Evolutionary conservation across 2,888 invertebrate genomes (phyloP).

Genomic region (Athalia circularis): DNA sequence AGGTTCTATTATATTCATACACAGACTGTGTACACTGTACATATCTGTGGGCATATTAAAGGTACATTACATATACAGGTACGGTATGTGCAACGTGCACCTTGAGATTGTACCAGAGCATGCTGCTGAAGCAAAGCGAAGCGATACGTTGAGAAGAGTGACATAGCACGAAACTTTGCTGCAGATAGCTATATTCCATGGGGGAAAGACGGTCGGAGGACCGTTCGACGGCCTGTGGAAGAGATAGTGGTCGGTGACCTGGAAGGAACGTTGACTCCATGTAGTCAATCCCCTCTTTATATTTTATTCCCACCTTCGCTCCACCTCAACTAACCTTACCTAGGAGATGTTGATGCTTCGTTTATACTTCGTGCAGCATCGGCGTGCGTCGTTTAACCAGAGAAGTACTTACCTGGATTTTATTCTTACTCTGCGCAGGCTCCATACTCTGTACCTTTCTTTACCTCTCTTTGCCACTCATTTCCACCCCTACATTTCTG

Average conservation of each 20-base stretch:
- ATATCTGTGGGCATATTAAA: background rate
- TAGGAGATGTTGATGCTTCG: conserved; percentile 37
- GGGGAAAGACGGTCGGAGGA: conserved; percentile 58
- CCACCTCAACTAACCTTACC: conserved; percentile 58
- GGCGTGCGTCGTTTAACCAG: conserved; percentile 28
- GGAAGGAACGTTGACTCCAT: conserved; percentile 73
- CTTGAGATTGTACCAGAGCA: conserved; percentile 46
- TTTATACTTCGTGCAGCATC: conserved; percentile 25
- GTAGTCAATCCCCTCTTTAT: conserved; percentile 70
- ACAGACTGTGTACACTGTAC: background rate
- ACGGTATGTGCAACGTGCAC: conserved; percentile 7
- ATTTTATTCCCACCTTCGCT: conserved; percentile 62
- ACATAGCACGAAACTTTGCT: conserved; percentile 26
- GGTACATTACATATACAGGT: background rate
- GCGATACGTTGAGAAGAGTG: conserved; percentile 8
- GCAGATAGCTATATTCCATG: conserved; percentile 1
- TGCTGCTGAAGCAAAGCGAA: conserved; percentile 22
- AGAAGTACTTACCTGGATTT: conserved; percentile 6
- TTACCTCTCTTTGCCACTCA: conserved; percentile 8
- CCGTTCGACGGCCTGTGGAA: conserved; percentile 59
- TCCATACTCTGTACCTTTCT: conserved; percentile 12
- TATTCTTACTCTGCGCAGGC: conserved; percentile 6
- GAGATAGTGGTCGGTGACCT: conserved; percentile 73
- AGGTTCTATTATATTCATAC: background rate
- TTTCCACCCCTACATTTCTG: conserved; percentile 8